Conservation (phyloP, 2,888 invertebrate species). For the Cheilosia impressa region DNA sequence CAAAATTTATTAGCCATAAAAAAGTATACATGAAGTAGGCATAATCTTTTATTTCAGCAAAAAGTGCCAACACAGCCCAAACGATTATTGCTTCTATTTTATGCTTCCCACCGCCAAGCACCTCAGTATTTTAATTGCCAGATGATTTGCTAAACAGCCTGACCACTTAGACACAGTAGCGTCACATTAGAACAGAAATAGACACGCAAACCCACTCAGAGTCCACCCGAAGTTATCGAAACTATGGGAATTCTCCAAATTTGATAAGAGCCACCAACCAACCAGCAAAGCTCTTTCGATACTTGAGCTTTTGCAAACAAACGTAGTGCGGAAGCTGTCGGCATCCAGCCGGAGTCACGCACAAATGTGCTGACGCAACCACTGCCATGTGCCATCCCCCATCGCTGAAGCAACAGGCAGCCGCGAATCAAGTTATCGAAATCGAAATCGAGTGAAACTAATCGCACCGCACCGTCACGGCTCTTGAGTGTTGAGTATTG, state of each 20-base stretch:
- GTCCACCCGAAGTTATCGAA: constrained; percentile 18
- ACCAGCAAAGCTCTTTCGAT: constrained; percentile 21
- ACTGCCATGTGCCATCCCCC: background rate
- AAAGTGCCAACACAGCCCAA: background rate
- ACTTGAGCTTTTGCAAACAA: background rate
- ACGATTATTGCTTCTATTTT: no score
- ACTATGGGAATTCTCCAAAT: constrained; percentile 1
- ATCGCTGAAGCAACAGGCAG: background rate
- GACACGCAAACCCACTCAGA: constrained; percentile 10
- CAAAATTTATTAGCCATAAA: background rate
- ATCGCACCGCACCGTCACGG: background rate
- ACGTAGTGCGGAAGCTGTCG: no score
- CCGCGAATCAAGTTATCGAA: constrained; percentile 48
- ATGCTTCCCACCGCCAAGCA: no score
- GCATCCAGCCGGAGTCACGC: no score
- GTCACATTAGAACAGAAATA: background rate
- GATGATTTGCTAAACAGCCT: background rate
- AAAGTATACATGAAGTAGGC: background rate
- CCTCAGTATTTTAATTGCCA: constrained; percentile 13
- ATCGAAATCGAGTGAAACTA: constrained; percentile 51
- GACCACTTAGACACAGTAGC: background rate
- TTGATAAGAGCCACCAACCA: constrained; percentile 22
- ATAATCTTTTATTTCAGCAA: background rate
- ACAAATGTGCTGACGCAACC: background rate
- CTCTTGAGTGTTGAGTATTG: no score